A percentile compares a stretch with the other conserved stretches of the same genome.
phyloP scores from a whole-genome alignment of 2,797 vertebrate genomes.

The Clarias fuscus region DNA sequence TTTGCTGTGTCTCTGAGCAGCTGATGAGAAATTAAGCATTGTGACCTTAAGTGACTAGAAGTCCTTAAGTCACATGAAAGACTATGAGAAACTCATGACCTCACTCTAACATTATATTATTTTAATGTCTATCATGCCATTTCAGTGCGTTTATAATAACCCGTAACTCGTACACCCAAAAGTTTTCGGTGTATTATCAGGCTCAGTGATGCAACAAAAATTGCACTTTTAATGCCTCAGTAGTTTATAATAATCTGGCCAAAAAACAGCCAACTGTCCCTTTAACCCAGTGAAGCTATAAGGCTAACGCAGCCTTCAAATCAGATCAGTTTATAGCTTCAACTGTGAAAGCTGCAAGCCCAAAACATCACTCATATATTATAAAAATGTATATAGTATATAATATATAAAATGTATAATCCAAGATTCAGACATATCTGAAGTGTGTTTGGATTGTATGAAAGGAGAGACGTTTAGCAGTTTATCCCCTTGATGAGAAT shows the following conservation, averaged over 20 bases:
- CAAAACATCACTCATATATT: background rate
- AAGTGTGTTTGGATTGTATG: too few species aligned
- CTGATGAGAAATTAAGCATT: background rate
- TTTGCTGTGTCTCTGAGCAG: background rate
- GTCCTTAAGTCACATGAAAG: background rate
- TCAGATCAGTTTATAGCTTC: background rate
- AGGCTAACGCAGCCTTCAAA: background rate
- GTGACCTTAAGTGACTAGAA: background rate
- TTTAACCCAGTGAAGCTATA: background rate
- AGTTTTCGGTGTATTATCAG: background rate
- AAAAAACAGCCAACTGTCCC: background rate
- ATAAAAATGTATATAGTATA: too few species aligned
- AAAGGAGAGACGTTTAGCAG: too few species aligned
- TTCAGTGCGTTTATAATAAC: background rate
- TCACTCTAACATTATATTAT: background rate
- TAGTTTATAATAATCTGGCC: background rate
- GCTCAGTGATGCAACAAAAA: background rate
- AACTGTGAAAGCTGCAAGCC: background rate
- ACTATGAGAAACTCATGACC: background rate
- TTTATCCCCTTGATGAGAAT: too few species aligned
- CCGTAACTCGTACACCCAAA: background rate
- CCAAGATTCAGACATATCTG: too few species aligned
- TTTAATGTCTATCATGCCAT: background rate
- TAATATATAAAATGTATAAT: too few species aligned
- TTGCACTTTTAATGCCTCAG: background rate